Base-by-base conservation (phyloP, 2,888 invertebrate species). In the Tyria jacobaeae region DNA sequence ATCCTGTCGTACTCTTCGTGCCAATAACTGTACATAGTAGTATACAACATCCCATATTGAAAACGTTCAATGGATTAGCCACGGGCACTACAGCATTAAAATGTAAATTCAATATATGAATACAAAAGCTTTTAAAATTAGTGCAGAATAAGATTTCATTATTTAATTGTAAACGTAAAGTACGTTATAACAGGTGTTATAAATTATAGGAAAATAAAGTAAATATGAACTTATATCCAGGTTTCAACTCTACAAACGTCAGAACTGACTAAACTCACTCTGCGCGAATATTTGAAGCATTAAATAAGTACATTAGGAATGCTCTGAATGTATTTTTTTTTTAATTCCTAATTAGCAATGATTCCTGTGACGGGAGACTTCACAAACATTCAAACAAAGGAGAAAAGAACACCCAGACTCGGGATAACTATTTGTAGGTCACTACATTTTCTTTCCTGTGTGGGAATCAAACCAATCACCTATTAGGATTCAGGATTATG, bases 1-100 rank as follows among this genome's bases (percentile, higher is more conserved):
- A 85, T 87, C 84, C 87, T 86, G 87, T 77, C 74, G 66, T 75
- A 68, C 75, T 66, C 69, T 68, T 72, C 59, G 62, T 44, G 61
- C 68, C 60, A 60, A 64, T 84, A 82, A 84, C 83, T 81, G 86
- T 84, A 79, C 59, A 48, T 24, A 48, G 49, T 60, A 54, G 31
- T 52, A 31, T 9, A 48, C 47, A 37, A 60, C 51, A 60, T 55
- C 37, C 52, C 34, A 64, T 60, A 57, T 41, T 47, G 52, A 51
- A 52, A 39, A 55, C 47, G 31, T 51, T 55, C 24, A 49, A 63
- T 59, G 59, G 55, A 63, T 59, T 63, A 59, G 39, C 37, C 31
- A 25, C 17, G 17, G 24, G 25, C 54, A 34, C 14, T 24, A n/a
- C 14, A 56, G 12, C 47, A 47, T 56, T 25, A 47, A 24, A 35